Evolutionary conservation across 2,888 invertebrate genomes (phyloP), one percentile per base, ranked within the genome.

Genomic region (Trissoscelio sp.): DNA sequence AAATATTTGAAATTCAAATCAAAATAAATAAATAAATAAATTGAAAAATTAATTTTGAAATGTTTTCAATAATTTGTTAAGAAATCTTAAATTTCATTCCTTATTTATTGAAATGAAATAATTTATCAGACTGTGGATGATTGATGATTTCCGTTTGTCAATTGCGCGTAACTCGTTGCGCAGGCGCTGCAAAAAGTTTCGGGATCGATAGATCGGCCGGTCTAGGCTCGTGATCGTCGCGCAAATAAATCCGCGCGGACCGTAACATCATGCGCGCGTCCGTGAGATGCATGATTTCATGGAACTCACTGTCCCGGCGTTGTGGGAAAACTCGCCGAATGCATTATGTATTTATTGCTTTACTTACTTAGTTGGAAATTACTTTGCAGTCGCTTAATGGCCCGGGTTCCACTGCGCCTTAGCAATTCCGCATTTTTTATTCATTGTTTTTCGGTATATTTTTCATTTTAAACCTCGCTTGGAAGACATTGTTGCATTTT

Each of bases 341-440:
- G 89, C 89, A 89, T 89, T 89, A 89, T 89, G 89, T 88, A 89
- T 89, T 89, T 89, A 88, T 89, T 87, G 89, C 88, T 89, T 89
- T 89, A 88, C 88, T 88, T 87, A 88, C 87, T 89, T 89, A 89
- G 89, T 89, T 88, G 86, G 86, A 87, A 89, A 89, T 89, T 89
- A 89, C 86, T 88, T 88, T 88, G 87, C 87, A 83, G 86, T 83
- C 39, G 67, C 85, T 88, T 89, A 89, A 89, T 89, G 89, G 88
- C 86, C 88, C 88, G 86, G 87, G 86, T 85, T 74, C 67, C 79
- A 77, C 85, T 83, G 84, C 87, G 85, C 85, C 86, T 87, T 84
- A 84, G 85, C 86, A 86, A 88, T 88, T 85, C 85, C 79, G 86
- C 86, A 84, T 78, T 62, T 58, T 16, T 53, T 37, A 3, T 57